A percentile compares a stretch with the other conserved stretches of the same genome.
These are phyloP conservation scores for Edolisoma coerulescens DNA, from an alignment of 2,113 vertebrate species.

Conservation along the genomic window DNA sequence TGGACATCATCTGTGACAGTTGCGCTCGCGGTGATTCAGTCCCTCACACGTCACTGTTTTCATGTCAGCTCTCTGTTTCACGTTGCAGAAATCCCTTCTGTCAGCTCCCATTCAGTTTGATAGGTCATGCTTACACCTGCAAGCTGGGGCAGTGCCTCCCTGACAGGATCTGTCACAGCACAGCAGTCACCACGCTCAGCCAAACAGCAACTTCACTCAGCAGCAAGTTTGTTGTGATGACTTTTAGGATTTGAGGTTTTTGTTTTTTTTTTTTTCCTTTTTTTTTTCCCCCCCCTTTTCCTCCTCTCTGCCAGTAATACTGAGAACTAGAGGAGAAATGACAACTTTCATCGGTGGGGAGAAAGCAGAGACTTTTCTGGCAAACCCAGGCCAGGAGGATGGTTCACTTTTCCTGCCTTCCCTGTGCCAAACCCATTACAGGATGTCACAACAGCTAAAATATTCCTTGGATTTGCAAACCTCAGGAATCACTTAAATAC, in stretches of 20 bases:
- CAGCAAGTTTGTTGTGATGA: slow-evolving; percentile 41
- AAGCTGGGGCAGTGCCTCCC: slow-evolving; percentile 55
- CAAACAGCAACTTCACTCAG: slow-evolving; percentile 37
- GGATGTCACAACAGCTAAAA: background rate
- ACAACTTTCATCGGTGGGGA: background rate
- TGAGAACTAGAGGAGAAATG: background rate
- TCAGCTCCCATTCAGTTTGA: slow-evolving; percentile 73
- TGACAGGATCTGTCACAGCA: slow-evolving; percentile 69
- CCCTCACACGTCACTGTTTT: slow-evolving; percentile 67
- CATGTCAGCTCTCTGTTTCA: slow-evolving; percentile 63
- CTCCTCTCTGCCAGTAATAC: background rate
- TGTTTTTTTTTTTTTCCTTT: too few relatives aligned
- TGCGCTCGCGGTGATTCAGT: slow-evolving; percentile 51
- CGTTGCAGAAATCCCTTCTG: slow-evolving; percentile 67
- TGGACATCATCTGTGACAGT: slow-evolving; percentile 69
- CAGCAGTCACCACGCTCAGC: slow-evolving; percentile 56
- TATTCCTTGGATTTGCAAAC: background rate
- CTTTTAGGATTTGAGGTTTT: slow-evolving; percentile 34
- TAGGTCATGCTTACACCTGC: slow-evolving; percentile 70
- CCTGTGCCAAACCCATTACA: background rate
- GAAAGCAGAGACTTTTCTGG: background rate
- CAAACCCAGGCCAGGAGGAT: background rate
- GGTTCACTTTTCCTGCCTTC: background rate
- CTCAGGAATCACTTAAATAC: background rate
- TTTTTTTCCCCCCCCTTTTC: rapidly evolving